Evolutionary conservation across 2,113 vertebrate genomes (phyloP), one percentile per base, ranked within the genome.

Genomic region (Odocoileus virginianus): DNA sequence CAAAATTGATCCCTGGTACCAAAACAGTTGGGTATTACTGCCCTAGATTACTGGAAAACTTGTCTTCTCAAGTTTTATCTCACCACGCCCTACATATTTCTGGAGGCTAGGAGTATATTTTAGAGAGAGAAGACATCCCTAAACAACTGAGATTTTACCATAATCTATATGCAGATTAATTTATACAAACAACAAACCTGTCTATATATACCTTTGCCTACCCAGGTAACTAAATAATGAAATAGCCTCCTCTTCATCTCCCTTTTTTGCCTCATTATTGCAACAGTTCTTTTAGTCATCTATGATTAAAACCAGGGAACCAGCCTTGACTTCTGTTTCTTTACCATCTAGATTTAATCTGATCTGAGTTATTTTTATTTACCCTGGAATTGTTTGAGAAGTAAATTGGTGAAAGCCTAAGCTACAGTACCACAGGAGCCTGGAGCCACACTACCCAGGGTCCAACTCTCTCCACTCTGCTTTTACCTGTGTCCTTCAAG

Each of bases 91-190:
- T 78, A 6, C 21, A 23, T 86, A 91, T 82, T 71, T 91, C 43
- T 50, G 2, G 36, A 91, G 78, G 1, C 27, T 82, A 33, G 5
- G 4, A 87, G 23, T 40, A n/a, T 15, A 74, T 64, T 14, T 89
- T 19, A 95, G 5, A 36, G 7, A 15, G 7, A 85, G 8, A 78
- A 96, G 45, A 84, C 84, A 88, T 79, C n/a, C 21, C 45, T 89
- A 64, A 87, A 87, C 36, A 89, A 78, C 8, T 6, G 4, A 33
- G 4, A 6, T 11, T 97, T 94, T 86, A 54, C 17, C 6, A 97
- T n/a, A 95, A 94, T 97, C 71, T 55, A 43, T 7, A 16, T 82
- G 28, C 50, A 95, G 90, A 95, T 83, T 76, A 84, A 87, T 15
- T 60, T 76, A 89, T 13, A 40, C 16, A 92, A 94, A 95, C 1